Evolutionary conservation across 2,113 vertebrate species (phyloP), one percentile per base, ranked within the genome.

Genomic region (Anthoscopus minutus): DNA sequence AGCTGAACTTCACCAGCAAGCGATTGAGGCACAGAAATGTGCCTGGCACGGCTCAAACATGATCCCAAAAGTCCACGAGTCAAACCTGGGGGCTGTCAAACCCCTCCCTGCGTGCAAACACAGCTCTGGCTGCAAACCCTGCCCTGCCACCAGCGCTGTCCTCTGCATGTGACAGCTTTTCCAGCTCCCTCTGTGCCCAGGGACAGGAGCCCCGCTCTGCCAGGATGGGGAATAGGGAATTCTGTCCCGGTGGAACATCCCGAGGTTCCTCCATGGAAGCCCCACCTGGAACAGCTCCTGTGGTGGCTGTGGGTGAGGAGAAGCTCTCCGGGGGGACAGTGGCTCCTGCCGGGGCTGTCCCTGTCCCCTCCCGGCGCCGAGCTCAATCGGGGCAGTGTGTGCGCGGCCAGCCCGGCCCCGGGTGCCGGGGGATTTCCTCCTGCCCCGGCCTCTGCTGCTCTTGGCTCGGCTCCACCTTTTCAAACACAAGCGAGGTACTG

Each of bases 381-480:
- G 81, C 89, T 97, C 89, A 95, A 88, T 90, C 3, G 9, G 89
- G 88, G 89, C 94, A 94, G 82, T 95, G 96, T 95, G 89, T 15
- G 71, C 35, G 2, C n/a, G 15, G 42, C 16, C 14, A 54, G 64
- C 87, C 70, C 12, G 50, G 74, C 72, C 70, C 57, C 81, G 23
- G n/a, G 83, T 19, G 92, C 88, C 4, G 71, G 67, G 95, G 93
- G 95, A 94, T 94, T 96, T 97, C 96, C 96, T 96, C 70, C 93
- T 94, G 87, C 95, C 76, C 89, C 67, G 23, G 73, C 33, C 86
- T 76, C 72, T 95, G 96, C 89, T 95, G 89, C 89, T 95, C 51
- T 97, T 96, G 96, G 96, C 96, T 58, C 8, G 0, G n/a, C 84
- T 94, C 95, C 94, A 81, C 82, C 71, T 30, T 81, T 22, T 60